Base-by-base conservation (phyloP, 2,888 invertebrate genomes). In the Drosophila borborema region DNA sequence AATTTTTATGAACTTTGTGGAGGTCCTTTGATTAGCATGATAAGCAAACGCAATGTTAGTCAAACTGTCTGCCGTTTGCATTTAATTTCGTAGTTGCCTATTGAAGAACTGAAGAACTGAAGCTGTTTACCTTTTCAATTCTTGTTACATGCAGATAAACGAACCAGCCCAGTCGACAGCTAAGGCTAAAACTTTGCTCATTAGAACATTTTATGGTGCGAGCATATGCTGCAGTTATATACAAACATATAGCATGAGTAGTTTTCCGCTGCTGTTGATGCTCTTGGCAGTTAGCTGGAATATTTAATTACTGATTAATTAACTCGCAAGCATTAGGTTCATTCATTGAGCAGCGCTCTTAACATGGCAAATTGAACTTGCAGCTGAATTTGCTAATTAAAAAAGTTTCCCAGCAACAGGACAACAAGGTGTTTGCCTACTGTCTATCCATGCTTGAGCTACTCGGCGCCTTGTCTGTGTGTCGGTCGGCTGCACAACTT, bases 261-360 rank as follows among this genome's bases (percentile, higher is more conserved):
- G 72, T 69, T 69, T 28, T 41, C 45, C 18, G 28, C 16, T 31
- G 45, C 31, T 31, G 51, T n/a, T 43, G 63, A 31, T 38, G 40
- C 74, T 72, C 45, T 53, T 76, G 72, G 67, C 80, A 80, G 73
- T 78, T 72, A 60, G 77, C 78, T 87, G 58, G 85, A 70, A 75
- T 82, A 80, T 81, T 86, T 85, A 82, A 86, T 85, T 80, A 81
- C 81, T 87, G 82, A 86, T 86, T 81, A 85, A 85, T 86, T 86
- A 81, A 82, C 77, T 82, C 51, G 68, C 59, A 60, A 48, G 62
- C 56, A 64, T 41, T 31, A 41, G 61, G 16, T 61, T 43, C 55
- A 64, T 68, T 71, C 61, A 64, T 71, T 72, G 59, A 54, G 51
- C 62, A 63, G 10, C 54, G 53, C 28, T 46, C 48, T 40, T 51